phyloP scores from a whole-genome alignment of 2,888 invertebrate species.

The Anarsia innoxiella region DNA sequence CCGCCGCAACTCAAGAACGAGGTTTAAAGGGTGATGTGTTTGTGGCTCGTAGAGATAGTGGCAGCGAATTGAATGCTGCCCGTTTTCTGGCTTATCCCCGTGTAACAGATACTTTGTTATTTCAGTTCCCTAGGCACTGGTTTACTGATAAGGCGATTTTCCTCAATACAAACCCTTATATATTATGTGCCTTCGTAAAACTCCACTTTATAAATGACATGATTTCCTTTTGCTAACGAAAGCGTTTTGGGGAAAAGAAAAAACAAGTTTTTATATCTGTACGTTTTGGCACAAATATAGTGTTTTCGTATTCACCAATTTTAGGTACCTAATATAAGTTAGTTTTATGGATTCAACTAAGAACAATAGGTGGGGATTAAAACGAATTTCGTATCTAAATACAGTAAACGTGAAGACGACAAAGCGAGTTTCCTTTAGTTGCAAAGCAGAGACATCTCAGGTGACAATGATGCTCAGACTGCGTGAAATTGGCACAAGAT shows the following conservation, averaged over 20 bases:
- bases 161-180: slow-evolving; percentile 32
- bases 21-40: slow-evolving; percentile 43
- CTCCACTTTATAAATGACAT: slow-evolving; percentile 34
- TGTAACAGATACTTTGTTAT: slow-evolving; percentile 53
- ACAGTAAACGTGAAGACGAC: too few relatives aligned
- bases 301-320: slow-evolving; percentile 4
- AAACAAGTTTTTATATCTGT: slow-evolving; percentile 12
- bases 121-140: slow-evolving; percentile 32
- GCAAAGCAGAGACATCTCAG: slow-evolving; percentile 1
- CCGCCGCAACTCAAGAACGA: slow-evolving; percentile 32
- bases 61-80: slow-evolving; percentile 56
- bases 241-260: slow-evolving; percentile 24
- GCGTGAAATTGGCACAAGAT: slow-evolving; percentile 12
- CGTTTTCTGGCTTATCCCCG: slow-evolving; percentile 53
- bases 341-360: background rate
- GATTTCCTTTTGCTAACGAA: slow-evolving; percentile 28
- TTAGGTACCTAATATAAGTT: background rate
- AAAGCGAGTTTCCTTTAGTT: slow-evolving; percentile 3
- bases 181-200: slow-evolving; percentile 27
- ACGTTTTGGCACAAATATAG: too few relatives aligned
- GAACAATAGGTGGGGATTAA: background rate
- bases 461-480: slow-evolving; percentile 8
- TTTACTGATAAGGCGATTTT: slow-evolving; percentile 41
- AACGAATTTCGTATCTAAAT: too few relatives aligned
- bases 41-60: slow-evolving; percentile 50